These are phyloP conservation scores for Mesembrinibis cayennensis DNA, from an alignment of 2,113 vertebrate genomes.

Conservation along the genomic window DNA sequence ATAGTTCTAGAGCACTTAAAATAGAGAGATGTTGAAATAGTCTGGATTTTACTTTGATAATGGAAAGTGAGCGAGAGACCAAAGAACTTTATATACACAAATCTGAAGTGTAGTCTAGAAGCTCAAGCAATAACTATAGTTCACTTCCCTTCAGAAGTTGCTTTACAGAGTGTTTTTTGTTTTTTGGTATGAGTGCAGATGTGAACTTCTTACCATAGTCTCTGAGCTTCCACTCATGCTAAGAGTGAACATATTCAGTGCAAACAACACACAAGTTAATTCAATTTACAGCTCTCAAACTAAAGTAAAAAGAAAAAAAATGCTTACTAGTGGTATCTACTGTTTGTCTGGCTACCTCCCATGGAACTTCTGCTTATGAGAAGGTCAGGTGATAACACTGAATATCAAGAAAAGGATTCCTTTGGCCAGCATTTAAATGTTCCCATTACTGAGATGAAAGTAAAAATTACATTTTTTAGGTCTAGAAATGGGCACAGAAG, in stretches of 20 bases:
- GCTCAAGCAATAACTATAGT: not conserved
- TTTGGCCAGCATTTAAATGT: not conserved
- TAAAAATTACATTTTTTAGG: not conserved
- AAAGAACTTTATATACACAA: not conserved
- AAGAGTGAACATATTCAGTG: constrained; percentile 3
- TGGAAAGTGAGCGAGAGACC: not conserved
- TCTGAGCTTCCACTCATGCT: not conserved
- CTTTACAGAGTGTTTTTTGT: not conserved
- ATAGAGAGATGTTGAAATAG: not conserved
- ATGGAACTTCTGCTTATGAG: not conserved
- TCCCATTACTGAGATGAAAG: not conserved
- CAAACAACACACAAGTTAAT: not conserved
- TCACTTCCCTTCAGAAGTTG: not conserved
- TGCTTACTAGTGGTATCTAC: not conserved
- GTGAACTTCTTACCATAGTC: not conserved
- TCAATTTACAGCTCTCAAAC: constrained; percentile 10
- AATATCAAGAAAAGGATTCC: not conserved
- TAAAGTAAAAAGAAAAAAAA: not conserved
- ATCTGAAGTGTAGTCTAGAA: not conserved
- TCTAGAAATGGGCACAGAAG: not conserved
- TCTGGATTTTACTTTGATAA: not conserved
- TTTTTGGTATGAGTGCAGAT: not conserved
- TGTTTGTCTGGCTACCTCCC: not conserved
- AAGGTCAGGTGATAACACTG: not conserved
- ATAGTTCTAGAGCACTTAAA: not conserved